phyloP scores from a whole-genome alignment of 2,888 invertebrate genomes.

The Rhagonycha fulva region DNA sequence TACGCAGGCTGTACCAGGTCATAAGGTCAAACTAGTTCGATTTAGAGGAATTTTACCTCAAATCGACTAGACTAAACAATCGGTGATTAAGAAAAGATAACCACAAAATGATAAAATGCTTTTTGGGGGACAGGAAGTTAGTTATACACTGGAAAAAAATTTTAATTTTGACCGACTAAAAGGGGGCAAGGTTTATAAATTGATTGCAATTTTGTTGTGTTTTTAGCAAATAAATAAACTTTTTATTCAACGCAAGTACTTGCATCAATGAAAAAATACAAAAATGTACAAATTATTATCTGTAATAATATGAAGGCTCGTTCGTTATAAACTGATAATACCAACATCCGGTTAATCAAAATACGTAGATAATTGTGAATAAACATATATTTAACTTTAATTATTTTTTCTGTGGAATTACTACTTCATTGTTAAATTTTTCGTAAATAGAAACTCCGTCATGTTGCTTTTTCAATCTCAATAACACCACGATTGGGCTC shows the following conservation, averaged over 20 bases:
- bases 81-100: background rate
- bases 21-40: background rate
- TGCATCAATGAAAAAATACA: background rate
- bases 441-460: background rate
- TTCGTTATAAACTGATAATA: conserved; percentile 23
- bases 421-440: background rate
- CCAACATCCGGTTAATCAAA: conserved; percentile 24
- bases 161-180: background rate
- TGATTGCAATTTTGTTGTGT: background rate
- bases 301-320: conserved; percentile 16
- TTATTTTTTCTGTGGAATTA: background rate
- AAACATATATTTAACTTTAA: background rate
- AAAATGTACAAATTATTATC: conserved; percentile 5
- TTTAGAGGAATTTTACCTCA: background rate
- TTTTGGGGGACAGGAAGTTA: background rate
- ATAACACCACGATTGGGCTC: background rate
- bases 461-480: background rate
- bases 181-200: background rate
- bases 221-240: background rate
- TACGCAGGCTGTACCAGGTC: no score
- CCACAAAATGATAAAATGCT: background rate
- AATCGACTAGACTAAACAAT: background rate
- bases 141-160: background rate
- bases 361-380: background rate
- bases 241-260: background rate